Base-by-base conservation (phyloP, 2,888 invertebrate genomes). In the Tenthredo mesomela region DNA sequence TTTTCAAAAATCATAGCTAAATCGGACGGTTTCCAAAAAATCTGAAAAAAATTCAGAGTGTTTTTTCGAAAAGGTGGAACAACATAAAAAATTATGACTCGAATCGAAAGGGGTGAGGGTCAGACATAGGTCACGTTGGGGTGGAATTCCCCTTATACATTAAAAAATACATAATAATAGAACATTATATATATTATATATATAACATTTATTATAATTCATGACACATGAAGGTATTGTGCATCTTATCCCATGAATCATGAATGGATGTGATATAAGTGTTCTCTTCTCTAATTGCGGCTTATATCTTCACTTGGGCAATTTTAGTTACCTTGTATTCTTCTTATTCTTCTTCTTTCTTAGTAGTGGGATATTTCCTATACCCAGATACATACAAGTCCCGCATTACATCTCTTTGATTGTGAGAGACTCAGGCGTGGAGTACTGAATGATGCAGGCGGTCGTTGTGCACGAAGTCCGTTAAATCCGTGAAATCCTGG, bases 401-500 rank as follows among this genome's bases (percentile, higher is more conserved):
- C 18, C 75, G 15, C 50, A 12, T 25, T 37, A 40, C 18, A 9
- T 50, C 50, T 25, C 61, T 25, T 21, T 50, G 77, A 77, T 77
- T 77, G 77, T 50, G 54, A 25, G 77, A 29, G 77, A 77, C 18
- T 54, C 18, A 77, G 29, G 29, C 9, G 2, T 37, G 37, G 29
- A 33, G 77, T 77, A 12, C 29, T 25, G 40, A 77, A 50, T 47
- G 77, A 77, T 77, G 77, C 77, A 40, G 43, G 29, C 77, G 77
- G 54, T 50, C 77, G 29, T 77, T 29, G 29, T 47, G 25, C 50
- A 77, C 77, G 29, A 25, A 77, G 77, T 77, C 29, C 50, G 77
- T 77, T 50, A 47, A 77, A 50, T 77, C 77, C 77, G 77, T 50
- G 77, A 50, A 77, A 77, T 77, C 29, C 77, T 71, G 40, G 43